Percentiles rank a stretch among this genome's conserved stretches.
Evolutionary conservation across 1,140 invertebrate genomes (phyloP).

Genomic region (Laupala kohalensis): DNA sequence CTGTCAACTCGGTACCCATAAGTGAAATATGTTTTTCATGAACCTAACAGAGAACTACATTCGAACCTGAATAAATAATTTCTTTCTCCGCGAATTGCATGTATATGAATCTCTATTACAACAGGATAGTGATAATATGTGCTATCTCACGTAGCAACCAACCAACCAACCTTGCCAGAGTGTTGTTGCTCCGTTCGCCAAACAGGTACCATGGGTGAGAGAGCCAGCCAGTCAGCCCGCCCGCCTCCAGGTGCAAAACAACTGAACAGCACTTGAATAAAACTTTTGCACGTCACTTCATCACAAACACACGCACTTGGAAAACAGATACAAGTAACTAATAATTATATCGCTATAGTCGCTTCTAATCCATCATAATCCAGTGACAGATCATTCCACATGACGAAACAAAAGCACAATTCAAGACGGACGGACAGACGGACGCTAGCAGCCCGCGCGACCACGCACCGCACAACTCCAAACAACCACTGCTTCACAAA

Average conservation of each 20-base stretch:
- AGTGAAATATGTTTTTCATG: too few relatives aligned
- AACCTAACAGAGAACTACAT: too few relatives aligned
- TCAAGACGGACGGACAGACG: background rate
- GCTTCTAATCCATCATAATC: background rate
- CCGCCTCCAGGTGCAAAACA: background rate
- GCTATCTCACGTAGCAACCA: too few relatives aligned
- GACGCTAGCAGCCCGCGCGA: background rate
- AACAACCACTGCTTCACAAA: background rate
- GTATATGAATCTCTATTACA: too few relatives aligned
- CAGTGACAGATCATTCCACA: background rate
- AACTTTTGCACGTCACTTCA: background rate
- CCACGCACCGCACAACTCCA: background rate
- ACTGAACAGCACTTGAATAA: background rate
- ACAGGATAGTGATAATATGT: too few relatives aligned
- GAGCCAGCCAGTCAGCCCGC: too few relatives aligned
- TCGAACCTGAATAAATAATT: too few relatives aligned
- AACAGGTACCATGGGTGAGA: background rate
- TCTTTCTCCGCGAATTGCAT: too few relatives aligned
- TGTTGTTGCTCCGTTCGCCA: background rate
- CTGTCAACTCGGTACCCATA: too few relatives aligned
- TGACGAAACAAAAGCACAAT: background rate
- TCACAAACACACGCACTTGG: background rate
- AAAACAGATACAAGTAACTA: background rate
- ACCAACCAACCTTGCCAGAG: too few relatives aligned
- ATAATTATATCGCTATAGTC: background rate